These are phyloP conservation scores for Metaphire vulgaris DNA, from an alignment of 1,140 invertebrate species.

Conservation along the genomic window DNA sequence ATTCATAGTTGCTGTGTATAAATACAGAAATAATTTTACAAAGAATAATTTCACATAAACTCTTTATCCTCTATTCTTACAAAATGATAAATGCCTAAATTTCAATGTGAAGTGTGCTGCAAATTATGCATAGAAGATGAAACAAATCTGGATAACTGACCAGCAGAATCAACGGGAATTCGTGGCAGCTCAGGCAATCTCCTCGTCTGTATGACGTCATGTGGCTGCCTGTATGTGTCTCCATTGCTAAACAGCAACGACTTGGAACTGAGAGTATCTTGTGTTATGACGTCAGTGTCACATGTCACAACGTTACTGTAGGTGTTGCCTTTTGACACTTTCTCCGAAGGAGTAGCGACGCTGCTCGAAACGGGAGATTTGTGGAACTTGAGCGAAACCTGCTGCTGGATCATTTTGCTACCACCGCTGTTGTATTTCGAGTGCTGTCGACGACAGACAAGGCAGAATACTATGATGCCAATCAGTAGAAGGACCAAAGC, in stretches of 20 bases:
- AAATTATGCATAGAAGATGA: too few relatives aligned
- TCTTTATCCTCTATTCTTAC: too few relatives aligned
- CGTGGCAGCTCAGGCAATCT: slow-evolving; percentile 42
- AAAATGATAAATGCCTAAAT: too few relatives aligned
- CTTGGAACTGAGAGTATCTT: neutral
- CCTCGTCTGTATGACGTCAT: slow-evolving; percentile 52
- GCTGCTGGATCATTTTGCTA: neutral
- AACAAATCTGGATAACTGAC: too few relatives aligned
- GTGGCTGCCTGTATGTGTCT: slow-evolving; percentile 60
- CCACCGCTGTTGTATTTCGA: neutral
- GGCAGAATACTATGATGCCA: slow-evolving; percentile 67
- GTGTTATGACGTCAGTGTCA: neutral
- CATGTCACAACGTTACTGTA: slow-evolving; percentile 10
- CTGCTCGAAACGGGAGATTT: neutral
- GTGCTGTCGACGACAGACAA: slow-evolving; percentile 62
- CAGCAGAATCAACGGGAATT: neutral
- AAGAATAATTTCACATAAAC: too few relatives aligned
- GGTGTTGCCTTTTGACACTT: slow-evolving; percentile 20
- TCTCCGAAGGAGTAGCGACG: neutral
- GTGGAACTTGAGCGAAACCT: neutral
- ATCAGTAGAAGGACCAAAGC: slow-evolving; percentile 68
- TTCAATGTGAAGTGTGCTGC: too few relatives aligned
- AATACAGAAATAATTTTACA: too few relatives aligned
- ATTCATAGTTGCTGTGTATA: too few relatives aligned
- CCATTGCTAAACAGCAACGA: slow-evolving; percentile 35